Percentiles rank a stretch among this genome's conserved stretches.
Evolutionary conservation across 1,140 invertebrate species (phyloP).

Genomic region (Popillia japonica): DNA sequence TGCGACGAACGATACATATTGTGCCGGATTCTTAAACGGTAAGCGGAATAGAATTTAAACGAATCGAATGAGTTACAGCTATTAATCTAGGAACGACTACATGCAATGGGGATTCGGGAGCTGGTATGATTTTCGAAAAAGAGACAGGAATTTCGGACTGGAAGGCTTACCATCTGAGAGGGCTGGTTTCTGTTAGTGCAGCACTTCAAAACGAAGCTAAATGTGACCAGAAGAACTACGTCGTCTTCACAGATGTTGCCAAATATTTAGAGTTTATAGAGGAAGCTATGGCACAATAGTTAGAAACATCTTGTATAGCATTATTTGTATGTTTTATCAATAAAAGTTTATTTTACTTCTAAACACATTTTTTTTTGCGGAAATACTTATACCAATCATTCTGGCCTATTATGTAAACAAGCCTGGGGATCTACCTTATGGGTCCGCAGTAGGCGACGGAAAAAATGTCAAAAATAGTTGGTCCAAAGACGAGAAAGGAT

Average conservation of each 20-base stretch:
- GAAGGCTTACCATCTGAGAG: constrained; percentile 64
- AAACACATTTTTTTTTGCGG: too few relatives aligned
- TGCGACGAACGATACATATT: constrained; percentile 61
- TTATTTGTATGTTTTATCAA: background rate
- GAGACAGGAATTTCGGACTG: constrained; percentile 59
- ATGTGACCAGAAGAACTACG: constrained; percentile 65
- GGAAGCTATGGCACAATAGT: background rate
- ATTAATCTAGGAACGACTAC: constrained; percentile 64
- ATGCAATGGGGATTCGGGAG: constrained; percentile 71
- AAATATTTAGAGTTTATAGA: too few relatives aligned
- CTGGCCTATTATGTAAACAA: too few relatives aligned
- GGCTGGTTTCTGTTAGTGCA: constrained; percentile 65
- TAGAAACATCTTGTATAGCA: background rate
- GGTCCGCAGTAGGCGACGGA: too few relatives aligned
- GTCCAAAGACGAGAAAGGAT: too few relatives aligned
- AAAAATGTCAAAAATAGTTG: too few relatives aligned
- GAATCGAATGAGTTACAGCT: background rate
- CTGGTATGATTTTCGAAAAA: constrained; percentile 66
- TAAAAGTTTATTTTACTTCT: too few relatives aligned
- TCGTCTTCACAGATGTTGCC: too few relatives aligned
- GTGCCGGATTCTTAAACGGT: constrained; percentile 63
- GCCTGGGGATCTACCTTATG: too few relatives aligned
- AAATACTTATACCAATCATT: too few relatives aligned
- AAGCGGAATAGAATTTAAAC: constrained; percentile 47
- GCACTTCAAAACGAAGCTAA: constrained; percentile 55